Evolutionary conservation across 2,888 invertebrate genomes (phyloP), one percentile per base, ranked within the genome.

Genomic region (Lutraria lutraria): DNA sequence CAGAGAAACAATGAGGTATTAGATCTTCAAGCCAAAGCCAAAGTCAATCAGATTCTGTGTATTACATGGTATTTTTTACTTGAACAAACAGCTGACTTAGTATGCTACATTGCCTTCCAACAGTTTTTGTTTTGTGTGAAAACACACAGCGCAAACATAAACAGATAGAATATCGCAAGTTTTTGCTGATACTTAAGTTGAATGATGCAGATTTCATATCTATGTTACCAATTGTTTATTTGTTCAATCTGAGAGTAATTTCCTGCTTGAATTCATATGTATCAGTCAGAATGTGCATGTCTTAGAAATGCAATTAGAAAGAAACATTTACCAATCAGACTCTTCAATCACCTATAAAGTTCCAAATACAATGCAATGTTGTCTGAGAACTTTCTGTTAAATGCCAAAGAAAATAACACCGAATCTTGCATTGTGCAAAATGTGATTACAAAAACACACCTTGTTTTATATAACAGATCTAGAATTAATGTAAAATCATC

Each of bases 51-150:
- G 56, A 34, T 84, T 80, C 79, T 82, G 53, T 88, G 90, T 86
- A 79, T 81, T 88, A 87, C 89, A 89, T 21, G 82, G 86, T 92
- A 63, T 79, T 72, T 84, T 72, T 89, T 90, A 89, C 89, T 86
- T 84, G 81, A 54, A 89, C 83, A 90, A 92, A 92, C 92, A 92
- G 89, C 81, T 89, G 92, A 88, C 72, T 86, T 76, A 81, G 68
- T 88, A 90, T 82, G 90, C 89, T 90, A 90, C 92, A 92, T 92
- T 90, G 90, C 90, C 85, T 89, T 56, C 88, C 80, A 85, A 86
- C 82, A 72, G 56, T 85, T 89, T 87, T 85, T 92, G 92, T 92
- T 92, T 86, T 88, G 76, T 88, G 81, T 87, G 84, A 68, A 90
- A 90, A 91, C 90, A 91, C 60, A 21, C 52, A 31, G 82, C 13